Evolutionary conservation across 1,140 invertebrate genomes (phyloP), one percentile per base, ranked within the genome.

Genomic region (Dendrolimus kikuchii): DNA sequence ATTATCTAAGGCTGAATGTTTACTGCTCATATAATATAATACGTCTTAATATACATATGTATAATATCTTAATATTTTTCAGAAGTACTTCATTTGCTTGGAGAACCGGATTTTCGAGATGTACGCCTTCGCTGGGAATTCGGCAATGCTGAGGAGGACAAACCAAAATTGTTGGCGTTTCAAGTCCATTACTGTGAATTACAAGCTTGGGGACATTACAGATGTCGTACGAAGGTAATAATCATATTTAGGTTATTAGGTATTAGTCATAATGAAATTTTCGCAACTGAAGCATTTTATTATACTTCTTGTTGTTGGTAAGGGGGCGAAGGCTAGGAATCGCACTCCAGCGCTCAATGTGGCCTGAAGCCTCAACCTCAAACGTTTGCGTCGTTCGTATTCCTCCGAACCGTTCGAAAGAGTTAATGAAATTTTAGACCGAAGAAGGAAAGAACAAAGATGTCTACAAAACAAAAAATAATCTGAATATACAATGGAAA

Each of bases 141-240:
- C 51, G 75, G 77, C 6, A 66, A 66, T 44, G 70, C 62, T 38
- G 74, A 84, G 7, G 78, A 78, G 38, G 77, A 73, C 51, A 65
- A 57, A 37, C 75, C 66, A 37, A 84, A 82, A 57, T 55, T 83
- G 5, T 49, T 77, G 40, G 82, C 68, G 5, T 93, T 93, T 78
- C 89, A 90, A 72, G 88, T 94, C 9, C 89, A 91, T 62, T 94
- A 93, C 75, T 94, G 93, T 73, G 93, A 94, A 77, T 75, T 93
- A 55, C 93, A 94, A 75, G 89, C 91, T 8, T 93, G 92, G 91
- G 93, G 93, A 43, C 87, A 90, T n/a, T 92, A 93, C 63, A 86
- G 93, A 46, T 94, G 93, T 77, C 87, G 91, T 59, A 90, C 90
- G 9, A 92, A 92, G 78, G 90, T 92, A 38, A 38, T 38, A 39